Base-by-base conservation (phyloP, 2,888 invertebrate species). In the Stomorhina lunata region DNA sequence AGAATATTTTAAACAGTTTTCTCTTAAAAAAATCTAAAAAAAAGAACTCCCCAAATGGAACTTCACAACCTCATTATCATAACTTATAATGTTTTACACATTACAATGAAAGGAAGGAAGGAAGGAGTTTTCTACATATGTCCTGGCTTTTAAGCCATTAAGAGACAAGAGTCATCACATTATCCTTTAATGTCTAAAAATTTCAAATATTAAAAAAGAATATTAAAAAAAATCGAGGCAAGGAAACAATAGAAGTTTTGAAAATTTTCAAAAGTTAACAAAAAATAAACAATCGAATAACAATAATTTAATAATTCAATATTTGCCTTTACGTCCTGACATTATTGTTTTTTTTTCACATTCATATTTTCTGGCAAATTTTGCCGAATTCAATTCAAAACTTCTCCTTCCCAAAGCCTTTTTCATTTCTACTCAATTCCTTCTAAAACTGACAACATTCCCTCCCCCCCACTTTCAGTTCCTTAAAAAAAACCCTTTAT, bases 221-320 rank as follows among this genome's bases (percentile, higher is more conserved):
- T 48, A 48, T 50, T 69, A 17, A 0, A 20, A 68, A 71, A 59
- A 57, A 27, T 12, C 29, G 5, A 43, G n/a, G 72, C 61, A 72
- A 66, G 20, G 48, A 57, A 55, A 79, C 48, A 72, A 29, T 48
- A 37, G 72, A 76, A 59, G 66, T 77, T 81, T 63, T 15, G 66
- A 27, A 25, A 17, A 72, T 15, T 12, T 45, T 37, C 45, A 61
- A 50, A 69, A 32, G 9, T 37, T 61, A 59, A 50, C 50, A 77
- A 65, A 77, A 59, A 61, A 68, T 43, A 66, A 82, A 82, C 79
- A 82, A 82, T 82, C 79, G 82, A 79, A 82, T 82, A 76, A 82
- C 79, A 82, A 82, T 82, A 82, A 82, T 76, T 82, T 82, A 82
- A 82, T 82, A 82, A 79, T 82, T 79, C 79, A 82, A 82, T 82